Evolutionary conservation across 2,797 vertebrate genomes (phyloP), one percentile per base, ranked within the genome.

Genomic region (Spheniscus humboldti): DNA sequence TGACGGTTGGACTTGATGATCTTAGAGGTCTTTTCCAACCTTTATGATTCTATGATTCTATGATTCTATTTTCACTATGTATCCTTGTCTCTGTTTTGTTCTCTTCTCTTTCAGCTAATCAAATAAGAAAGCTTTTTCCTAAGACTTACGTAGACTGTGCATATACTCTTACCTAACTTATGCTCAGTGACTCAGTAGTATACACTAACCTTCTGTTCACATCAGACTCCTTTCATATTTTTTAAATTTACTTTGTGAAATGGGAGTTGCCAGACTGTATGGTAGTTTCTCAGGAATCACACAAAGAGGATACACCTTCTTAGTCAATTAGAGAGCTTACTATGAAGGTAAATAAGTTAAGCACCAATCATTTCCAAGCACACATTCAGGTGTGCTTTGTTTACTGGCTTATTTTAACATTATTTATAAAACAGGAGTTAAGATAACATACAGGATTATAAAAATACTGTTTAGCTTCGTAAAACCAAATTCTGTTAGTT

Each of bases 271-370:
- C 80, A 88, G 71, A 18, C 24, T 48, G 37, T 48, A 18, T 68
- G 66, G 43, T 64, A 90, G 86, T 95, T 83, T 79, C 47, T 96
- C 72, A 88, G 68, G 17, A 90, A 19, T 59, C 52, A 66, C 73
- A 84, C 62, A 60, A 83, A 71, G 69, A 86, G 89, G 86, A 84
- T 96, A 91, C 92, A 89, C 94, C 91, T 95, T 73, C 64, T 93
- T 94, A 84, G 91, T 94, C 93, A 95, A 92, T 92, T 89, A 72
- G 69, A 83, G 62, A 71, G 45, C 55, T 73, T 68, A 50, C 75
- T 75, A 41, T 60, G 78, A 78, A 57, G 52, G 31, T 68, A 78
- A 93, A 93, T 47, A 74, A 86, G 68, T 88, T 86, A 90, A 75
- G 74, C 80, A 85, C 91, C 91, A 84, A 56, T 93, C 81, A 77